A percentile compares a stretch with the other conserved stretches of the same genome.
Conservation (phyloP, 2,113 vertebrate genomes). For the Naja naja region DNA sequence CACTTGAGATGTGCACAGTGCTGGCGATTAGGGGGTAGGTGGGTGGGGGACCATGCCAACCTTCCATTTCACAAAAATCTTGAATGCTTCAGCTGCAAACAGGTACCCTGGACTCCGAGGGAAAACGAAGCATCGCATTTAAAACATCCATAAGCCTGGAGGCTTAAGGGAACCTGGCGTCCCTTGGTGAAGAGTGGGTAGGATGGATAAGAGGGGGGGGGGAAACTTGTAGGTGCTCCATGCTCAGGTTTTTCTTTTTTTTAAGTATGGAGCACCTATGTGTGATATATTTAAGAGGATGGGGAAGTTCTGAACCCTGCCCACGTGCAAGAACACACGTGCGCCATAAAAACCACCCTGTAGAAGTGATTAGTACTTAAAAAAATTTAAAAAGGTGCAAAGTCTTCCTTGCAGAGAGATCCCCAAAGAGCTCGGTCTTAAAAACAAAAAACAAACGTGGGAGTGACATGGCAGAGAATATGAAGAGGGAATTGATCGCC, state of each 20-base stretch:
- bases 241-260: too few relatives aligned
- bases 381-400: not conserved
- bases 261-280: not conserved
- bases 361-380: not conserved
- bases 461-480: not conserved
- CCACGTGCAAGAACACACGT: not conserved
- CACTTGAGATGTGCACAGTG: constrained; percentile 26
- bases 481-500: not conserved
- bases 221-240: too few relatives aligned
- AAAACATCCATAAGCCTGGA: not conserved
- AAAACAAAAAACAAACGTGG: not conserved
- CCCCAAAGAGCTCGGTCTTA: not conserved
- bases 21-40: not conserved
- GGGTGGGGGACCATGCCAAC: not conserved
- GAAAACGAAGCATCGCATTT: not conserved
- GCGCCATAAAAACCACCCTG: not conserved
- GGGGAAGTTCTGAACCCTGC: not conserved
- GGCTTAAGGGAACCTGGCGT: not conserved
- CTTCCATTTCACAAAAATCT: not conserved
- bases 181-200: not conserved
- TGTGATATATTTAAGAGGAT: not conserved
- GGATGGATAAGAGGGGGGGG: constrained; percentile 18
- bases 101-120: accelerated
- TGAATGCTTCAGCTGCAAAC: constrained; percentile 10
- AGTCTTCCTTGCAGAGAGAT: accelerated